These are phyloP conservation scores for Hermaeophaga mercurialis DNA, from an alignment of 2,888 invertebrate genomes.

Conservation along the genomic window DNA sequence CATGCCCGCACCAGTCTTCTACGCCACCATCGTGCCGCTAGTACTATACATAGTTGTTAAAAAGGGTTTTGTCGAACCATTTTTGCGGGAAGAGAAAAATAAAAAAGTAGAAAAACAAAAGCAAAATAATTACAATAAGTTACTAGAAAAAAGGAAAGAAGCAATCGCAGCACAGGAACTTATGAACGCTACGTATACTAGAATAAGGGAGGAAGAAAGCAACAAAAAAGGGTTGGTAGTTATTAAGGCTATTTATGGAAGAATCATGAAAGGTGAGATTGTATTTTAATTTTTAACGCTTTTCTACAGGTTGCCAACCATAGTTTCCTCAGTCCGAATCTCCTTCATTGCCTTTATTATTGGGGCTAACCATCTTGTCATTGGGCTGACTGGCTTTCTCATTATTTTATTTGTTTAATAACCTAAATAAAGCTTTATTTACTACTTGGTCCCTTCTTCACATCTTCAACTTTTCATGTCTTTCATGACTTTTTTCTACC, in stretches of 20 bases:
- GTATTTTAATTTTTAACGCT: not conserved
- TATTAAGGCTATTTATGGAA: conserved; percentile 81
- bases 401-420: no score
- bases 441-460: no score
- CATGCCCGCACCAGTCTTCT: conserved; percentile 88
- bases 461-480: no score
- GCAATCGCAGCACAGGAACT: conserved; percentile 86
- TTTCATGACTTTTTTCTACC: no score
- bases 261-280: conserved; percentile 58
- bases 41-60: conserved; percentile 81
- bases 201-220: conserved; percentile 82
- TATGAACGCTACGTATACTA: conserved; percentile 88
- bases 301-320: no score
- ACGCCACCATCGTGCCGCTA: conserved; percentile 88
- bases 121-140: conserved; percentile 78
- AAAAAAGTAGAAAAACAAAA: conserved; percentile 82
- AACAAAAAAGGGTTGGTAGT: conserved; percentile 84
- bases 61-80: conserved; percentile 84
- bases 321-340: no score
- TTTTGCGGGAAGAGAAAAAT: conserved; percentile 76
- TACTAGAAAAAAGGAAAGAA: conserved; percentile 80
- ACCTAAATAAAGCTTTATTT: no score
- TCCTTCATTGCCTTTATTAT: no score
- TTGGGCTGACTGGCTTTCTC: no score
- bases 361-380: no score